Evolutionary conservation across 2,888 invertebrate genomes (phyloP), one percentile per base, ranked within the genome.

Genomic region (Tetragonisca angustula): DNA sequence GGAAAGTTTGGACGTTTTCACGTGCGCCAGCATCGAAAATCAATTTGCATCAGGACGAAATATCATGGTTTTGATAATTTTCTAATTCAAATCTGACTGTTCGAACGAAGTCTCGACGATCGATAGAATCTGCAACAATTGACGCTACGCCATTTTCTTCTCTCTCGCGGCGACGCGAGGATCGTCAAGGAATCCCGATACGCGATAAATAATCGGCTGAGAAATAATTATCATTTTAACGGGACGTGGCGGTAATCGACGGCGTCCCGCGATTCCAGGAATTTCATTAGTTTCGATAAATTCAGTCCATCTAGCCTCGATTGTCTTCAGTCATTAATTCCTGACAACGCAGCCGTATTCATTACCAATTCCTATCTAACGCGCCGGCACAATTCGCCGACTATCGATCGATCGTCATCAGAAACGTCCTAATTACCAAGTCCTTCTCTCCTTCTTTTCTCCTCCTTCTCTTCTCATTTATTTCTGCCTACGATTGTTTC

Each of bases 231-330:
- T 88, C 83, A 82, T 87, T 87, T 87, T 81, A 85, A 78, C 81
- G 70, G 76, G 68, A 73, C 64, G 79, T 65, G 65, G 73, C 70
- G 70, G 77, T 79, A 85, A 88, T 88, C 87, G 85, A 21, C 64
- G 50, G 64, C 43, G 54, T 73, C 70, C 78, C 71, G 64, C 84
- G 74, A 88, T 83, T 76, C 78, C 78, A 81, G 78, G 87, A 89
- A 89, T 89, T 89, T 89, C 89, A 89, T 89, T 89, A 89, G 88
- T 88, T 85, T 85, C 89, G 87, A 89, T 87, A 87, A 89, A 83
- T 88, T 87, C 81, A 84, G 67, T 78, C 72, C 79, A 65, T 54
- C 69, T 32, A 69, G 54, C 85, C 88, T 76, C 77, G 83, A 73
- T 59, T 82, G 88, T 76, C 80, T 82, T 79, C 77, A 81, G 85